Base-by-base conservation (phyloP, 37 sponge, comb jelly and placozoan genomes). In the Agelas oroides region DNA sequence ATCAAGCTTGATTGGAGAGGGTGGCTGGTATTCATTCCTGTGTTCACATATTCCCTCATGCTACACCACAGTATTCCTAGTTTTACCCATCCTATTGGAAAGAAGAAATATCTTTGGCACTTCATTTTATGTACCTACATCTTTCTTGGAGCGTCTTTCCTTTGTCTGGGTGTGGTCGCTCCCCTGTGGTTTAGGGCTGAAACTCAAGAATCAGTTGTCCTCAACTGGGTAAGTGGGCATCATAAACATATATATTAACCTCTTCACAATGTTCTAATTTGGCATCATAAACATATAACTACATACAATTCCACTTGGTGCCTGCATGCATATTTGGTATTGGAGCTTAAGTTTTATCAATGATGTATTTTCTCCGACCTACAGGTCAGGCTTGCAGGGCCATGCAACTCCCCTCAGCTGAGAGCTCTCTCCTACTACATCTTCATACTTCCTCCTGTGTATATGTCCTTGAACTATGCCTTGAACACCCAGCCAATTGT, bases 381-480 rank as follows among this genome's bases (percentile, higher is more conserved):
- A 32, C 84, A 90, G 94, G 77, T 86, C 59, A 38, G 25, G 5
- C 36, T 78, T 40, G 65, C 84, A 27, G 30, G 53, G 23, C 20
- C 34, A 17, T 37, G 56, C 24, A 25, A 32, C 59, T 69, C 70
- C 57, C n/a, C 82, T 21, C 73, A 71, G 0, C 84, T 94, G 1
- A 77, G 89, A 17, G 67, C 82, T 59, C 70, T 93, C 31, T 77
- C 95, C 31, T 97, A 97, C 71, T 86, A 83, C 73, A 77, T 97
- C 52, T 76, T 97, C 55, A 65, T 97, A 33, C 94, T 94, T 72
- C 97, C 95, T 27, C 88, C 95, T 25, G 17, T 97, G 57, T 93
- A 94, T 57, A 87, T 94, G 25, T n/a, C 55, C 27, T 97, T 95
- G 1, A 95, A 90, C 65, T 97, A 86, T 59, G 95, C 97, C 21